Evolutionary conservation across 2,888 invertebrate species (phyloP).

Genomic region (Netelia virgata): DNA sequence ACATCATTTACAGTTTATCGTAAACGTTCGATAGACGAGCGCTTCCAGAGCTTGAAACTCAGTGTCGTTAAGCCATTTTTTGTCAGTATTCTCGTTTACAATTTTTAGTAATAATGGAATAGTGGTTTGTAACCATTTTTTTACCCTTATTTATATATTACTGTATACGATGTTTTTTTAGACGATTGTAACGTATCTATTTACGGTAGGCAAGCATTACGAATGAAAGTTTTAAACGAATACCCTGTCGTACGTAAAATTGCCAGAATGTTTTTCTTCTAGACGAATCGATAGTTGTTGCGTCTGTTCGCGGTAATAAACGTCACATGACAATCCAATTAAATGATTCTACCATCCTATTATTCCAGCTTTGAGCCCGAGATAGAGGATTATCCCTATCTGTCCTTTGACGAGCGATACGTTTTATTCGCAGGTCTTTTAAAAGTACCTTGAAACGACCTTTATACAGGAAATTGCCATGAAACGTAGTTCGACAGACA

Average conservation of each 20-base stretch:
- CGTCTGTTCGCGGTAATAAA: slow-evolving; percentile 55
- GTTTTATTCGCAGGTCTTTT: neutral
- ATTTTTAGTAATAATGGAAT: slow-evolving; percentile 6
- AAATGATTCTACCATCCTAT: slow-evolving; percentile 6
- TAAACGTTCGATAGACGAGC: slow-evolving; percentile 34
- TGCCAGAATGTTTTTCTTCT: slow-evolving; percentile 14
- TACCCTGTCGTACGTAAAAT: slow-evolving; percentile 22
- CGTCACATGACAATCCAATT: slow-evolving; percentile 59
- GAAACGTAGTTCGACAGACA: neutral
- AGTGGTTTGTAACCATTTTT: slow-evolving; percentile 32
- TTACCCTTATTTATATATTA: slow-evolving; percentile 23
- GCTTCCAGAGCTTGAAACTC: slow-evolving; percentile 52
- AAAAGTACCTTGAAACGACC: neutral
- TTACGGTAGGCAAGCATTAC: slow-evolving; percentile 19
- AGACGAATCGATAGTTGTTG: slow-evolving; percentile 38
- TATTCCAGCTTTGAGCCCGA: neutral
- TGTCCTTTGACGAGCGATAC: neutral
- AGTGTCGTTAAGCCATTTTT: slow-evolving; percentile 37
- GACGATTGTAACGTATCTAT: slow-evolving; percentile 18
- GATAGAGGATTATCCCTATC: no score
- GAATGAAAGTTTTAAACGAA: slow-evolving; percentile 5
- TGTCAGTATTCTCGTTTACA: slow-evolving; percentile 31
- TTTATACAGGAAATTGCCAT: neutral
- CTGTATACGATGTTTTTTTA: slow-evolving; percentile 17
- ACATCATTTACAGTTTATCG: slow-evolving; percentile 6